Conservation (phyloP, 2,888 invertebrate species). For the Digitonthophagus gazella region DNA sequence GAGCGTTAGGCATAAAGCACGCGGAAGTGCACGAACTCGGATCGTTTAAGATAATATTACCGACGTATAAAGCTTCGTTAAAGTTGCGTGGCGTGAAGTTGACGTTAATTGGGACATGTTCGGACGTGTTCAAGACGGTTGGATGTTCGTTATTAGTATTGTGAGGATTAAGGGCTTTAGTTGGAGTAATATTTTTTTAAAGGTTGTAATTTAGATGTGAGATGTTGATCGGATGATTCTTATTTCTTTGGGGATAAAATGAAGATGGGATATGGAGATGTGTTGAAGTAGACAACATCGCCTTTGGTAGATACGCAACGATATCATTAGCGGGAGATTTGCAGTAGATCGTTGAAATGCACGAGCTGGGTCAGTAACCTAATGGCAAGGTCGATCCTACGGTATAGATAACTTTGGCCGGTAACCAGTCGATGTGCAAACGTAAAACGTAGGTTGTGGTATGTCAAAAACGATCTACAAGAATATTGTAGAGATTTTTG, state of each 20-base stretch:
- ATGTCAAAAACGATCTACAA: neutral
- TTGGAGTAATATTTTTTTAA: no score
- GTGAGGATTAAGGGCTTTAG: no score
- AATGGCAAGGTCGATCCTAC: constrained; percentile 24
- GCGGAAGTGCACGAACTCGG: no score
- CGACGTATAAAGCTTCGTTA: neutral
- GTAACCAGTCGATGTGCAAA: neutral
- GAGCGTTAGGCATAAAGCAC: no score
- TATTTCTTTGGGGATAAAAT: neutral
- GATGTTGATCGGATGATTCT: neutral
- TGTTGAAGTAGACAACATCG: neutral
- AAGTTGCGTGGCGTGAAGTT: neutral
- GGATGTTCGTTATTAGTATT: neutral
- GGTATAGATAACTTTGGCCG: constrained; percentile 15
- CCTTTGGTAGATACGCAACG: neutral
- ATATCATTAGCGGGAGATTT: neutral
- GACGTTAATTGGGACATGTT: neutral
- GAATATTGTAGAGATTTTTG: no score
- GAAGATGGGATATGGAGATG: neutral
- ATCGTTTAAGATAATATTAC: no score
- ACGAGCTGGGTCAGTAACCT: constrained; percentile 24
- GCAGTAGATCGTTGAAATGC: neutral
- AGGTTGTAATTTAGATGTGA: no score
- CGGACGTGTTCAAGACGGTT: neutral
- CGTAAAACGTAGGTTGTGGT: neutral